A percentile compares a stretch with the other conserved stretches of the same genome.
Conservation (phyloP, 2,113 vertebrate species). For the Otocyon megalotis region DNA sequence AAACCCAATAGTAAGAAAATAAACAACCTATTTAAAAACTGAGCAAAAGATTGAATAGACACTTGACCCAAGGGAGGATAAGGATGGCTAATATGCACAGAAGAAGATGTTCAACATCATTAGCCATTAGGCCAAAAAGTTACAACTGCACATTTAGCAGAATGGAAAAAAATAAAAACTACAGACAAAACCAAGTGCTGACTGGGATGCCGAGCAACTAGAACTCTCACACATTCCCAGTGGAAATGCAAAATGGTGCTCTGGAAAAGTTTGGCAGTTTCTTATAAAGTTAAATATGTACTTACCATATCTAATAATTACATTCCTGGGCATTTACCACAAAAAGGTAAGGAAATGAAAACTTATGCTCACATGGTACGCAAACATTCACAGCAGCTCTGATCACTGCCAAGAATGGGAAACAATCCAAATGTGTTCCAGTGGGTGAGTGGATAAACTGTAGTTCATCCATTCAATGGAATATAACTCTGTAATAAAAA, state of each 20-base stretch:
- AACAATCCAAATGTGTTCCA: neutral
- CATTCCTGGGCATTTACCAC: neutral
- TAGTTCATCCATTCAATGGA: neutral
- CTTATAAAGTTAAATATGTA: neutral
- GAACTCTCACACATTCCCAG: neutral
- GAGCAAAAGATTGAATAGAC: neutral
- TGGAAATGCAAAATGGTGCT: neutral
- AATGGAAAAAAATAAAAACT: neutral
- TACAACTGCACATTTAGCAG: neutral
- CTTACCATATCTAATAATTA: neutral
- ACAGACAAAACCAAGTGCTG: neutral
- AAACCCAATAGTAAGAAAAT: constrained; percentile 12
- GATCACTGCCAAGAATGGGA: neutral
- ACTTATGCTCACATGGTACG: neutral
- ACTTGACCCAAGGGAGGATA: neutral
- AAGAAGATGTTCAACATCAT: neutral
- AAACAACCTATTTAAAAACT: neutral
- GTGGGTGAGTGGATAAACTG: neutral
- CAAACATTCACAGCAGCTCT: neutral
- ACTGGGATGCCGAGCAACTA: neutral
- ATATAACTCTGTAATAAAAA: neutral
- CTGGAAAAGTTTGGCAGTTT: constrained; percentile 5
- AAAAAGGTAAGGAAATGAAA: neutral
- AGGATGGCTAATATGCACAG: neutral
- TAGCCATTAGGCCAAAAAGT: neutral